A percentile compares a stretch with the other conserved stretches of the same genome.
Conservation (phyloP, 2,888 invertebrate genomes). For the Microplitis deprimator region DNA sequence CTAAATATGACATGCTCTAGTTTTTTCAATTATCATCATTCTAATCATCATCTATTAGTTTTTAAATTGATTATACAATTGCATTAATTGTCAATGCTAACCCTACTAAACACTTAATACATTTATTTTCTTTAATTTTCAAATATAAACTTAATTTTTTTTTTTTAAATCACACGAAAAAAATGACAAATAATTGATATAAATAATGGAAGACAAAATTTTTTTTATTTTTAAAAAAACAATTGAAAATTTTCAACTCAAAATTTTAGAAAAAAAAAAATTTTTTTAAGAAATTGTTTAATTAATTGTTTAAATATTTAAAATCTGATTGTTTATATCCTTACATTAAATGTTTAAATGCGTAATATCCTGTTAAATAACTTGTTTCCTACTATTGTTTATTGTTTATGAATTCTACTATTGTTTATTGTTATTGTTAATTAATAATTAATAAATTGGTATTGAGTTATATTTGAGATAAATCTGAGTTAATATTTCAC, state of each 20-base stretch:
- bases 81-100: constrained; percentile 59
- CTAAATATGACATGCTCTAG: constrained; percentile 1
- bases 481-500: constrained; percentile 62
- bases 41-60: constrained; percentile 46
- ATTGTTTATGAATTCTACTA: constrained; percentile 66
- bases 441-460: constrained; percentile 62
- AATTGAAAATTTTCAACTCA: background rate
- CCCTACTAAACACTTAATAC: constrained; percentile 70
- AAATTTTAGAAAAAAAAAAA: too few relatives aligned
- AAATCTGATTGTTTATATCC: constrained; percentile 41
- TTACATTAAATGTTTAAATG: constrained; percentile 68
- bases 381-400: constrained; percentile 50
- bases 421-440: constrained; percentile 46
- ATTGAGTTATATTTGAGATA: constrained; percentile 69
- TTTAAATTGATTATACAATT: constrained; percentile 65
- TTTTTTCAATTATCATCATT: constrained; percentile 51
- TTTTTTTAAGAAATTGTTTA: constrained; percentile 9
- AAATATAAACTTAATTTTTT: constrained; percentile 30
- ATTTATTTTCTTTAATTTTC: constrained; percentile 58
- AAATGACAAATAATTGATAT: too few relatives aligned
- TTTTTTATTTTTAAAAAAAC: background rate
- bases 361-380: constrained; percentile 57
- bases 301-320: constrained; percentile 19
- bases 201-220: constrained; percentile 30
- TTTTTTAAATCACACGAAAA: background rate